A percentile compares a stretch with the other conserved stretches of the same genome.
Conservation (phyloP, 1,140 invertebrate species). For the Euura lappo region DNA sequence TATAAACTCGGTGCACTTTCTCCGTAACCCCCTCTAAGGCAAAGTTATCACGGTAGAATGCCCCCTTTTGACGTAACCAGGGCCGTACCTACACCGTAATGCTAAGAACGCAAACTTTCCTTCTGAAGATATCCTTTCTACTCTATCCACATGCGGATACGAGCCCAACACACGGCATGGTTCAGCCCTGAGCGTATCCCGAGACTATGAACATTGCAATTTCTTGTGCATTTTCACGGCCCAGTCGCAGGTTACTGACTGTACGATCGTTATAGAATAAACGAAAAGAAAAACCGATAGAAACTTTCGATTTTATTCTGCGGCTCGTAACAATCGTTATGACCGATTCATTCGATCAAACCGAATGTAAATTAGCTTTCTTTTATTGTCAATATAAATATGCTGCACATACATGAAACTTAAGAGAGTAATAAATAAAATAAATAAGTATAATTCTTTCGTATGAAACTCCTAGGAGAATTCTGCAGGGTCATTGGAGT, state of each 20-base stretch:
- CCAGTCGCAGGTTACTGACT: background rate
- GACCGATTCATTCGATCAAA: background rate
- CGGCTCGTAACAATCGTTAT: background rate
- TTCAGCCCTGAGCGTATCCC: no score
- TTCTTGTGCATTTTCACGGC: background rate
- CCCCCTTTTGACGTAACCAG: constrained; percentile 55
- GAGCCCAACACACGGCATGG: no score
- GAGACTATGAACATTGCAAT: background rate
- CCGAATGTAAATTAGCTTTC: background rate
- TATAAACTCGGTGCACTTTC: constrained; percentile 60
- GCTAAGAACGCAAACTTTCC: no score
- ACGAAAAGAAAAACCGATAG: background rate
- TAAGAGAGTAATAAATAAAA: background rate
- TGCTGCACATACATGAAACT: background rate
- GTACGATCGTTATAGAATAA: background rate
- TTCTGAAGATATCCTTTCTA: no score
- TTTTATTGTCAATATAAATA: background rate
- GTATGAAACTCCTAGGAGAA: background rate
- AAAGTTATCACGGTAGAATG: constrained; percentile 57
- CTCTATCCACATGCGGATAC: no score
- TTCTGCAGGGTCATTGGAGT: constrained; percentile 35
- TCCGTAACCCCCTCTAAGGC: constrained; percentile 45
- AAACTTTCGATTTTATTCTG: background rate
- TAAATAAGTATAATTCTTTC: background rate
- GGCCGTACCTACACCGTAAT: constrained; percentile 36